Evolutionary conservation across 1,140 invertebrate genomes (phyloP).

Genomic region (Batillaria attramentaria): DNA sequence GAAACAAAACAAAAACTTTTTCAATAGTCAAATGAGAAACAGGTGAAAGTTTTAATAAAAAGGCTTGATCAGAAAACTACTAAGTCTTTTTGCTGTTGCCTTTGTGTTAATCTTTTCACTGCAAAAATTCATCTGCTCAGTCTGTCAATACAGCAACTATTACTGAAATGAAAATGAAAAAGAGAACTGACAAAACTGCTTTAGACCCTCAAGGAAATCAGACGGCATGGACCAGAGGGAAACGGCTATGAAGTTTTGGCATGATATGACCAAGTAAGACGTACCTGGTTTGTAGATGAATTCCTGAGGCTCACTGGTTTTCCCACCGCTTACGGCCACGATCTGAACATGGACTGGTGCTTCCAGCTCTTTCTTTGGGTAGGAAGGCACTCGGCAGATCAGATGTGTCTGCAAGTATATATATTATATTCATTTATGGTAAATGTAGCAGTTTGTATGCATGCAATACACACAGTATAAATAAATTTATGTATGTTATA

Average conservation of each 20-base stretch:
- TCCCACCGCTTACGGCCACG: conserved; percentile 88
- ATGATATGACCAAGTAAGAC: conserved; percentile 37
- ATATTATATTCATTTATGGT: too few species aligned
- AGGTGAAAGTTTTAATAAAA: too few species aligned
- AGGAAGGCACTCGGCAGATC: conserved; percentile 90
- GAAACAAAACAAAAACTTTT: too few species aligned
- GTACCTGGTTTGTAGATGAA: conserved; percentile 81
- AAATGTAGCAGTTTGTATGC: too few species aligned
- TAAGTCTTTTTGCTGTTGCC: too few species aligned
- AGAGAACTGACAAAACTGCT: neutral
- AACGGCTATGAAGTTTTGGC: conserved; percentile 24
- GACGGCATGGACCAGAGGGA: conserved; percentile 34
- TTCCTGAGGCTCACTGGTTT: conserved; percentile 88
- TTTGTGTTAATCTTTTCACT: too few species aligned
- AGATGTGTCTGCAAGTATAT: conserved; percentile 94
- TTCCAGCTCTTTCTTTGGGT: conserved; percentile 77
- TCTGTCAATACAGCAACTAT: too few species aligned
- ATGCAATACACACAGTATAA: too few species aligned
- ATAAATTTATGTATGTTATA: too few species aligned
- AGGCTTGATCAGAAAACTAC: too few species aligned
- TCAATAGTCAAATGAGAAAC: too few species aligned
- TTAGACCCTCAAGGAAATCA: conserved; percentile 20
- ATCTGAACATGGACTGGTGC: conserved; percentile 81
- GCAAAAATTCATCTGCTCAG: too few species aligned
- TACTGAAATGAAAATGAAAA: neutral